A percentile compares a stretch with the other conserved stretches of the same genome.
Conservation (phyloP, 1,140 invertebrate genomes). For the Manduca sexta region DNA sequence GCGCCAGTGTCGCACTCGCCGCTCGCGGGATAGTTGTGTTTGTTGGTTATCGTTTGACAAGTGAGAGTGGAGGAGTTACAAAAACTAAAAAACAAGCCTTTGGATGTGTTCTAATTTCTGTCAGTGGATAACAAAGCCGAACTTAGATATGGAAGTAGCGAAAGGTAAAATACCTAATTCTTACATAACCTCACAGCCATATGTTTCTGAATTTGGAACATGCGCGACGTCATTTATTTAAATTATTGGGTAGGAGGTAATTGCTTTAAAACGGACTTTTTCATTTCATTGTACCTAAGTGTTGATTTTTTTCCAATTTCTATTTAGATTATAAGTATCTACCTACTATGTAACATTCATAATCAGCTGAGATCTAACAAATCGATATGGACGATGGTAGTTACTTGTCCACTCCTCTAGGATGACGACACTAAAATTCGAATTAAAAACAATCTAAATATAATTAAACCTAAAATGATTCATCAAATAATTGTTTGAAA, state of each 20-base stretch:
- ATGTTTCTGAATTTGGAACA: conserved; percentile 39
- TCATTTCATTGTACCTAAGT: too few species aligned
- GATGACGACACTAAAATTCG: too few species aligned
- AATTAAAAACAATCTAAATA: too few species aligned
- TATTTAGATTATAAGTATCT: too few species aligned
- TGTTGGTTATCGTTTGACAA: conserved; percentile 37
- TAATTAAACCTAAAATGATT: too few species aligned
- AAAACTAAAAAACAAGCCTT: conserved; percentile 7
- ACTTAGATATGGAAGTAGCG: conserved; percentile 40
- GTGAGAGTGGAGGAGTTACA: conserved; percentile 45
- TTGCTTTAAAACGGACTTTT: too few species aligned
- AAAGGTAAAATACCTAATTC: conserved; percentile 48
- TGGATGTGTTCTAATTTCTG: conserved; percentile 11
- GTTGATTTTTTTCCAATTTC: too few species aligned
- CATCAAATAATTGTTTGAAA: too few species aligned
- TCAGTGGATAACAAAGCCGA: conserved; percentile 12
- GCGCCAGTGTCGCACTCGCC: conserved; percentile 62
- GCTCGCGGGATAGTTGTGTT: conserved; percentile 44
- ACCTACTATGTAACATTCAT: too few species aligned
- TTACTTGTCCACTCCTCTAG: too few species aligned
- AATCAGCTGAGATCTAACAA: too few species aligned
- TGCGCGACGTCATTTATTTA: conserved; percentile 30
- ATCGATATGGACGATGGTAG: too few species aligned
- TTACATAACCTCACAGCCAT: conserved; percentile 43
- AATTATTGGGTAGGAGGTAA: conserved; percentile 2